phyloP scores from a whole-genome alignment of 2,888 invertebrate species.

The Apeira syringaria region DNA sequence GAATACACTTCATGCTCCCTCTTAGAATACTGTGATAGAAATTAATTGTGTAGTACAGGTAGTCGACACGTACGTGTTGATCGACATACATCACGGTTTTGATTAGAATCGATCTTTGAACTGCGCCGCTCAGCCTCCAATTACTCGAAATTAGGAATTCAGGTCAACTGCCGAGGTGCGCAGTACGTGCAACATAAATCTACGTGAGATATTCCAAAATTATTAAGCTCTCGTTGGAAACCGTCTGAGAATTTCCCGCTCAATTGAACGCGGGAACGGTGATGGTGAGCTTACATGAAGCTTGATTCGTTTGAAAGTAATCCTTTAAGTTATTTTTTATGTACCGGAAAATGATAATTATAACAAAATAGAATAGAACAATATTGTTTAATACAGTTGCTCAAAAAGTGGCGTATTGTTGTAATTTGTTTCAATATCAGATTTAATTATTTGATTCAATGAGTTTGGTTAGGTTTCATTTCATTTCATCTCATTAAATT shows the following conservation, averaged over 20 bases:
- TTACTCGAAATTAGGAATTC: conserved; percentile 28
- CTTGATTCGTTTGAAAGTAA: background rate
- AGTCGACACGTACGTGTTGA: conserved; percentile 2
- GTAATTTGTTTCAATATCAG: no score
- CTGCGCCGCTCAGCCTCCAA: background rate
- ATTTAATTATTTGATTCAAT: no score
- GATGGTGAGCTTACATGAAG: conserved; percentile 1
- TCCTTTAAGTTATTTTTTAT: background rate
- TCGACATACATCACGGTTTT: conserved; percentile 6
- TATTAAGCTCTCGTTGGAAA: conserved; percentile 23
- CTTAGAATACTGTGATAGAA: no score
- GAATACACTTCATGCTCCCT: no score
- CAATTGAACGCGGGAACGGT: conserved; percentile 19
- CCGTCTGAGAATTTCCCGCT: conserved; percentile 17
- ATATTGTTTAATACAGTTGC: no score
- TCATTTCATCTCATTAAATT: no score
- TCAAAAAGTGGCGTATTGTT: no score
- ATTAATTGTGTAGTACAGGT: background rate
- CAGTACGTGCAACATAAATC: conserved; percentile 25
- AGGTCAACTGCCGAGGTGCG: conserved; percentile 24
- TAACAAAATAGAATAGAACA: no score
- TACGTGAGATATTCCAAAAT: conserved; percentile 23
- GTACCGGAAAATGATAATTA: no score
- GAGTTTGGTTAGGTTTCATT: no score
- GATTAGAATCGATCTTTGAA: background rate